Evolutionary conservation across 2,797 vertebrate species (phyloP).

Genomic region (Smutsia temminckii): DNA sequence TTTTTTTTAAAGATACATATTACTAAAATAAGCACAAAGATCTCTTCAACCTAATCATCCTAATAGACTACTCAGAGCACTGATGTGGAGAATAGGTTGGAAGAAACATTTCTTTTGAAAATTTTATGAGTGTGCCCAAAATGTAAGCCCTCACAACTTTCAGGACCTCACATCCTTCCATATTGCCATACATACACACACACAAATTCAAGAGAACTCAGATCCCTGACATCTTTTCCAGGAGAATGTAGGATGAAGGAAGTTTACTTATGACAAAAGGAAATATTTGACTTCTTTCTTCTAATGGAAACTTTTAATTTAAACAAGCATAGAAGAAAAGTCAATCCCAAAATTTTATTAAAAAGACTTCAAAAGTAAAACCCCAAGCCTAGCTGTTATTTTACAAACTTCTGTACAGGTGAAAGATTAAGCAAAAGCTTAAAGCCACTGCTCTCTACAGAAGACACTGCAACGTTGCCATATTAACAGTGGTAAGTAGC

Average conservation of each 20-base stretch:
- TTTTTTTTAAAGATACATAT: neutral
- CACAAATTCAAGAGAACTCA: neutral
- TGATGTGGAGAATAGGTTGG: neutral
- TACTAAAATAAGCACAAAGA: neutral
- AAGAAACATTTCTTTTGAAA: neutral
- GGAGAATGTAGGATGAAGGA: neutral
- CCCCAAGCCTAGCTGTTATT: neutral
- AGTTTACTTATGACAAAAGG: neutral
- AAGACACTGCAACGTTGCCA: neutral
- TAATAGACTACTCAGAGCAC: neutral
- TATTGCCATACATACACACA: neutral
- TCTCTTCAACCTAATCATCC: neutral
- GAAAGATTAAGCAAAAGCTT: neutral
- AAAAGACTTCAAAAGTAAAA: neutral
- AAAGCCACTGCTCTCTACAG: neutral
- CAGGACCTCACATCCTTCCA: neutral
- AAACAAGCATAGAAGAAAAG: neutral
- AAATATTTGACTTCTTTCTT: neutral
- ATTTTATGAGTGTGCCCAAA: neutral
- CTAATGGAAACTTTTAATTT: neutral
- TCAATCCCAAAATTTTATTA: neutral
- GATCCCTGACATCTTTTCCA: neutral
- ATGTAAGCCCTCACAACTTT: neutral
- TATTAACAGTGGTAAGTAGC: conserved; percentile 8
- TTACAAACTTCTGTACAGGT: neutral